A percentile compares a stretch with the other conserved stretches of the same genome.
These are phyloP conservation scores for Andricus quercusramuli DNA, from an alignment of 2,888 invertebrate species.

Conservation along the genomic window DNA sequence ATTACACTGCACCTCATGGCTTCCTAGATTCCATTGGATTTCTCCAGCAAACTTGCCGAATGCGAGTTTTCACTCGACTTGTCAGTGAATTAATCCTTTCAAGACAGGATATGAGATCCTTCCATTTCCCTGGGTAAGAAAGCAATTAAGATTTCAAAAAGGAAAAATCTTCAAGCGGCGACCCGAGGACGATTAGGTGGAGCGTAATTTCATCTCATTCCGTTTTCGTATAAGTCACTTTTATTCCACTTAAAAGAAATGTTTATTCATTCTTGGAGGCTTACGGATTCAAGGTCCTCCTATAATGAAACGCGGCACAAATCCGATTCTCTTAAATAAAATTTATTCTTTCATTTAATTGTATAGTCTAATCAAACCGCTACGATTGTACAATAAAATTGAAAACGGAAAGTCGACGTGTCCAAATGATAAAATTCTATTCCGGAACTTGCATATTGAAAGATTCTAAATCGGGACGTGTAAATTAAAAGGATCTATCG, in stretches of 20 bases:
- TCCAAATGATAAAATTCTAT: no score
- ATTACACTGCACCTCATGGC: conserved; percentile 7
- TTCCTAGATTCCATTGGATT: conserved; percentile 9
- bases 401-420: not conserved
- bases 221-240: conserved; percentile 25
- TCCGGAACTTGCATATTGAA: no score
- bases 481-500: no score
- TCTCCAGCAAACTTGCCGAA: conserved; percentile 47
- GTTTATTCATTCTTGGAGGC: conserved; percentile 22
- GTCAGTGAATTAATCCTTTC: conserved; percentile 67
- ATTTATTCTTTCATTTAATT: not conserved
- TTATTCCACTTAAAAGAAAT: conserved; percentile 25
- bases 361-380: not conserved
- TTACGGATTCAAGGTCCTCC: conserved; percentile 10
- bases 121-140: conserved; percentile 35
- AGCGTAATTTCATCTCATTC: conserved; percentile 30
- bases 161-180: not conserved
- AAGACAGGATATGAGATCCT: conserved; percentile 37
- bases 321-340: not conserved
- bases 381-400: not conserved
- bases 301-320: conserved; percentile 9
- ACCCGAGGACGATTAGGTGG: conserved; percentile 2
- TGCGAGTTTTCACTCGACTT: conserved; percentile 69
- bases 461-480: no score
- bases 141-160: conserved; percentile 36